Base-by-base conservation (phyloP, 2,797 vertebrate genomes). In the Podarcis siculus region DNA sequence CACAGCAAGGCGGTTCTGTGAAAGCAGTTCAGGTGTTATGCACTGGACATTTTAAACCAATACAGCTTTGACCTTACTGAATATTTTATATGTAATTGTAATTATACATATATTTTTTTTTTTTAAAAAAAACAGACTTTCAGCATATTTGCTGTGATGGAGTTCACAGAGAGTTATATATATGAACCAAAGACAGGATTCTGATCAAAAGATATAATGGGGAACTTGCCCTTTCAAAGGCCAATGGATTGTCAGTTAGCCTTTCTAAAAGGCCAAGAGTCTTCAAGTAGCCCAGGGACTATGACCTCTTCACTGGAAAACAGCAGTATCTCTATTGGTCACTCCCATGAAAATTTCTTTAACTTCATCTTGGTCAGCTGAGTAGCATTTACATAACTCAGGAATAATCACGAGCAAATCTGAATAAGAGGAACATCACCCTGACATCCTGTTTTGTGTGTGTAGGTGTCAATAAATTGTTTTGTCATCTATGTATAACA, bases 211-310 rank as follows among this genome's bases (percentile, higher is more conserved):
- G 90, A 83, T 90, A 35, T 86, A 88, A 87, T 67, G 90, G 87
- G 90, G 90, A 93, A 94, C 89, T 58, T 95, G 95, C 93, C 93
- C 95, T 95, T 96, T 96, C 90, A 95, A 95, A 96, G 94, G 92
- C 91, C 93, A 95, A 93, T 89, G 94, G 91, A 93, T 94, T 94
- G 92, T 95, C 93, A 92, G 93, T 93, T 95, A 87, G 92, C 95
- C 92, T 95, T 94, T 95, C 10, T 85, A 96, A 96, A 55, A 96
- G 94, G 95, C 92, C 95, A 95, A 91, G 84, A 91, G 87, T 90
- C 86, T 83, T 87, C 85, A 92, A 90, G 88, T 27, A 93, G 92
- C 87, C 92, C 90, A 92, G 77, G 85, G 91, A 86, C 88, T 90
- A n/a, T 89, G 93, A 93, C 94, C 91, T 91, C 92, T 93, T 92